Percentiles rank a stretch among this genome's conserved stretches.
Conservation (phyloP, 2,888 invertebrate species). For the Cryptops parisi region DNA sequence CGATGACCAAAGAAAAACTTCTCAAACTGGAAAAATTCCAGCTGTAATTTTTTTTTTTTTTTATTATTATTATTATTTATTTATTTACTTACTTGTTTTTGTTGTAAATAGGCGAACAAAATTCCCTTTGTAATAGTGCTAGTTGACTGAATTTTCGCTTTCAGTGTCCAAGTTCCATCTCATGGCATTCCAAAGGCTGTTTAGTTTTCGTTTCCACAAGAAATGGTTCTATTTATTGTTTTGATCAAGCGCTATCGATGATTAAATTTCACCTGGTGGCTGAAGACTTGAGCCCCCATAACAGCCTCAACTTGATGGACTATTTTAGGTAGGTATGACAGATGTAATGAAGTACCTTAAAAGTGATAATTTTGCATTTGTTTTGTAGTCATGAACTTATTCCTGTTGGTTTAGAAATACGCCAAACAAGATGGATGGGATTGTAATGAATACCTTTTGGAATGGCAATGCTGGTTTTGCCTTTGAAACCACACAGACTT, state of each 20-base stretch:
- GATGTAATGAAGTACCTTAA: no score
- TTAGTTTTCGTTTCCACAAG: conserved; percentile 52
- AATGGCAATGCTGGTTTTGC: no score
- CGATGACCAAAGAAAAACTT: no score
- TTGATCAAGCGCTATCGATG: conserved; percentile 52
- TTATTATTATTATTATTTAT: background rate
- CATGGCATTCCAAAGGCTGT: conserved; percentile 57
- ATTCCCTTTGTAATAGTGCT: background rate
- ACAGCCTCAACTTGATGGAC: conserved; percentile 47
- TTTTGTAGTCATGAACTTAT: background rate
- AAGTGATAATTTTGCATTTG: background rate
- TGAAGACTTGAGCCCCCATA: conserved; percentile 47
- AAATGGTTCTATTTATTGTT: conserved; percentile 57
- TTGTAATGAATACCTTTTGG: no score
- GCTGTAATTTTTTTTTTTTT: conserved; percentile 18
- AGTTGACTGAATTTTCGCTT: conserved; percentile 19
- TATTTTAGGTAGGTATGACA: conserved; percentile 35
- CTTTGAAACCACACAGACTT: background rate
- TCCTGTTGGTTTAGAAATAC: background rate
- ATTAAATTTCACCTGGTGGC: conserved; percentile 49
- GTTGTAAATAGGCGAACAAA: conserved; percentile 48
- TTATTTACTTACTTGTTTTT: conserved; percentile 34
- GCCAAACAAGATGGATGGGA: no score
- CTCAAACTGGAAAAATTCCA: no score
- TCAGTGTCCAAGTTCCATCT: conserved; percentile 48